A percentile compares a stretch with the other conserved stretches of the same genome.
These are phyloP conservation scores for Drosophila formosana DNA, from an alignment of 2,888 invertebrate genomes.

Conservation along the genomic window DNA sequence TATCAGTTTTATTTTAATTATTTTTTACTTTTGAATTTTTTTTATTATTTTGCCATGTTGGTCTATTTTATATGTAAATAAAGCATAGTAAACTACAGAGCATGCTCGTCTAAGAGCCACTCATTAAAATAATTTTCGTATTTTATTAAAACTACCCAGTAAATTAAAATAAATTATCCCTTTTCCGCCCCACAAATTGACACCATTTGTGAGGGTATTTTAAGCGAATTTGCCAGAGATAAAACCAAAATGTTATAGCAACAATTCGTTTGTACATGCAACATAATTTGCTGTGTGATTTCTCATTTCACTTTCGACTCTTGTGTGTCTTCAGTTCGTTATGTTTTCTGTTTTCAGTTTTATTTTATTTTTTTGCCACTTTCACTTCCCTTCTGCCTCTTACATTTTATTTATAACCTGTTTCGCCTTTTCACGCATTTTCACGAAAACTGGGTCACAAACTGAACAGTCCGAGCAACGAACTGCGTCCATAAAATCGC, in stretches of 20 bases:
- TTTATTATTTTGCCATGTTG: too few species aligned
- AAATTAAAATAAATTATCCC: too few species aligned
- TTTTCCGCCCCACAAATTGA: neutral
- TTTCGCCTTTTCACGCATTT: constrained; percentile 55
- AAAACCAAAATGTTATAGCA: constrained; percentile 12
- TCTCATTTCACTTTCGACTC: constrained; percentile 61
- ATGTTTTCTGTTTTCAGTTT: constrained; percentile 3
- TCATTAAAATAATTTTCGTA: too few species aligned
- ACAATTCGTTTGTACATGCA: constrained; percentile 60
- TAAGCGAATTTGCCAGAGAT: constrained; percentile 16
- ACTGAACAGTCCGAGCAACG: constrained; percentile 12
- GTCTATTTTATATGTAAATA: too few species aligned
- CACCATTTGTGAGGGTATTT: constrained; percentile 1
- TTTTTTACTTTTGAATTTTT: too few species aligned
- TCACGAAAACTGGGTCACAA: constrained; percentile 64
- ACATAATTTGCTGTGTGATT: constrained; percentile 75
- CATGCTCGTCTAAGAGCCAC: too few species aligned
- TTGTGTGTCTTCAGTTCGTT: neutral
- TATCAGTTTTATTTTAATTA: too few species aligned
- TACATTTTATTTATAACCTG: constrained; percentile 64
- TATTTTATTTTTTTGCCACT: constrained; percentile 18
- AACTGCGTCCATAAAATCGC: constrained; percentile 31
- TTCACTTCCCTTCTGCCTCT: constrained; percentile 5
- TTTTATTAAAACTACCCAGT: too few species aligned
- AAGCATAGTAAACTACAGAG: too few species aligned